phyloP scores from a whole-genome alignment of 2,113 vertebrate species.

The Apodemus speciosus region DNA sequence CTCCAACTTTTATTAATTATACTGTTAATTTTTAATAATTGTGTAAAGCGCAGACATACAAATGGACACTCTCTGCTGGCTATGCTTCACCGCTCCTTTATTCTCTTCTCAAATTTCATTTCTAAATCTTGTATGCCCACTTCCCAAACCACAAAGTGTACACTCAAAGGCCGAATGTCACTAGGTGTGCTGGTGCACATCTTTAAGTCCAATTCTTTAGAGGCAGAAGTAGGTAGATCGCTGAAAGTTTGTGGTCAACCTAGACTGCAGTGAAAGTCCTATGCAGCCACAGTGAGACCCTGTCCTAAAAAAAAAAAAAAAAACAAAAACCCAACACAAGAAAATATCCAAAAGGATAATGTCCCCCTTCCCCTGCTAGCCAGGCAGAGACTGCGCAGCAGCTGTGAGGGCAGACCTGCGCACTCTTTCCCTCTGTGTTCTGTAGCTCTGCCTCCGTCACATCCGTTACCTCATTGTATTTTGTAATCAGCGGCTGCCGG shows the following conservation, averaged over 20 bases:
- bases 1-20: neutral
- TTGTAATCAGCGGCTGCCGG: constrained; percentile 93
- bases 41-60: neutral
- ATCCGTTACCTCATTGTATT: constrained; percentile 92
- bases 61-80: neutral
- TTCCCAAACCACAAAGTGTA: neutral
- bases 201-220: neutral
- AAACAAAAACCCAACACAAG: neutral
- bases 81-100: neutral
- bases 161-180: neutral
- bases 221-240: neutral
- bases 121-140: neutral
- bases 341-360: neutral
- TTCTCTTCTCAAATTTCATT: neutral
- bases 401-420: neutral
- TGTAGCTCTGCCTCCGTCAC: fast-evolving
- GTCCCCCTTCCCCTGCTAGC: neutral
- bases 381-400: neutral
- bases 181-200: neutral
- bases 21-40: neutral
- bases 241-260: neutral
- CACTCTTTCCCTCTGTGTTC: fast-evolving
- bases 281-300: neutral
- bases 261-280: neutral
- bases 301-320: neutral